Evolutionary conservation across 2,888 invertebrate species (phyloP).

Genomic region (Cistogaster globosa): DNA sequence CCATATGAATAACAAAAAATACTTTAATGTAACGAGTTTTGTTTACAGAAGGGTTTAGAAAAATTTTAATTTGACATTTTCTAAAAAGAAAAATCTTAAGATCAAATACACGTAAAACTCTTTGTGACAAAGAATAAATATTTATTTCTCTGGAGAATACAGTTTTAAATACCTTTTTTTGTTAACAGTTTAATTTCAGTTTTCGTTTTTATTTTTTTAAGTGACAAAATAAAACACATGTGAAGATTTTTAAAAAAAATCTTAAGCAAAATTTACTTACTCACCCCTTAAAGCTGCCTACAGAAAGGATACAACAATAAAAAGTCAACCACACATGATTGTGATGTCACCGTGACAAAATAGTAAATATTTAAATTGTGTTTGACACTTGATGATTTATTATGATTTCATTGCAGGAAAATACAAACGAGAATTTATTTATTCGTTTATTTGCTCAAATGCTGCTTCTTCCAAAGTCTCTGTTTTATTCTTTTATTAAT

Average conservation of each 20-base stretch:
- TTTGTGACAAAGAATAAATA: slow-evolving; percentile 19
- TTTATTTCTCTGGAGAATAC: slow-evolving; percentile 55
- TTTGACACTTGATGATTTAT: slow-evolving; percentile 75
- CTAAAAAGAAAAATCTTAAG: slow-evolving; percentile 58
- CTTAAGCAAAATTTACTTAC: background rate
- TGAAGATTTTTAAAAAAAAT: slow-evolving; percentile 40
- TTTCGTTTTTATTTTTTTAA: slow-evolving; percentile 6
- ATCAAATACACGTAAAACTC: slow-evolving; percentile 52
- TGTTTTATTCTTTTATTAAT: slow-evolving; percentile 9
- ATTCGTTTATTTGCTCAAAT: slow-evolving; percentile 8
- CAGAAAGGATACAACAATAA: background rate
- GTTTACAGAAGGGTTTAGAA: slow-evolving; percentile 42
- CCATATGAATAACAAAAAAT: background rate
- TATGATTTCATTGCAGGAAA: slow-evolving; percentile 52
- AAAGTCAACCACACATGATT: slow-evolving; percentile 66
- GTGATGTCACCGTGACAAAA: slow-evolving; percentile 68
- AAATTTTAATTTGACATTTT: slow-evolving; percentile 64
- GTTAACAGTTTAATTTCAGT: slow-evolving; percentile 35
- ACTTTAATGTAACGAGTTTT: background rate
- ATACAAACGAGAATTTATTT: slow-evolving; percentile 1
- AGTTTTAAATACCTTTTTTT: slow-evolving; percentile 62
- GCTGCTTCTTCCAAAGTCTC: slow-evolving; percentile 15
- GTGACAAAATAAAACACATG: slow-evolving; percentile 32
- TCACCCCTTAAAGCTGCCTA: background rate
- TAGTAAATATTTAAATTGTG: slow-evolving; percentile 75